Percentiles rank a stretch among this genome's conserved stretches.
Conservation (phyloP, 2,113 vertebrate genomes). For the Uria lomvia region DNA sequence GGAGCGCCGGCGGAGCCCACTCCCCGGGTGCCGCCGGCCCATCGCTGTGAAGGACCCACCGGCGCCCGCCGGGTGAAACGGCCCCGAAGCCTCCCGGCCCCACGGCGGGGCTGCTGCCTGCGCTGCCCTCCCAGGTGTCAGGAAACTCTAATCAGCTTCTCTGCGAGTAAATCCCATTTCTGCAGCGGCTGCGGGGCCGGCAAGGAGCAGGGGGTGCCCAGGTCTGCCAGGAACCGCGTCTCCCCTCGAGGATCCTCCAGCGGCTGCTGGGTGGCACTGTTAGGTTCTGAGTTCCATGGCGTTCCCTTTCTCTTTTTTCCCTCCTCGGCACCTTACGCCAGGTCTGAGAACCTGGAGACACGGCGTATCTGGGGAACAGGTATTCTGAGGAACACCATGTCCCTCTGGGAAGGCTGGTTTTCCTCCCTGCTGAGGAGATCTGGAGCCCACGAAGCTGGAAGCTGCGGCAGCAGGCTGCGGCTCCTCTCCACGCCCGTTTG, state of each 20-base stretch:
- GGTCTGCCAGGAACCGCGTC: background rate
- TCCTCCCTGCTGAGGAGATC: background rate
- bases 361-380: background rate
- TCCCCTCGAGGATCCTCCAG: accelerated
- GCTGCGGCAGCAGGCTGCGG: background rate
- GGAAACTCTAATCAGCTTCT: background rate
- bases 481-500: background rate
- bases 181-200: background rate
- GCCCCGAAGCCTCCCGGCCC: accelerated
- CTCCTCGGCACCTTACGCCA: background rate
- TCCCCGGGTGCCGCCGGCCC: accelerated
- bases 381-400: accelerated
- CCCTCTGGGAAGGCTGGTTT: background rate
- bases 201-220: background rate
- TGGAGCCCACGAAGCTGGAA: accelerated
- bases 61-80: accelerated
- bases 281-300: background rate
- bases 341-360: background rate
- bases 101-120: accelerated
- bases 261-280: accelerated
- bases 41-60: accelerated
- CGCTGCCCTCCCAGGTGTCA: background rate
- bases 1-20: background rate
- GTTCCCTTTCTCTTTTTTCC: background rate
- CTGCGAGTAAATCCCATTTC: background rate